Evolutionary conservation across 2,888 invertebrate species (phyloP).

Genomic region (Napeogenes sylphis): DNA sequence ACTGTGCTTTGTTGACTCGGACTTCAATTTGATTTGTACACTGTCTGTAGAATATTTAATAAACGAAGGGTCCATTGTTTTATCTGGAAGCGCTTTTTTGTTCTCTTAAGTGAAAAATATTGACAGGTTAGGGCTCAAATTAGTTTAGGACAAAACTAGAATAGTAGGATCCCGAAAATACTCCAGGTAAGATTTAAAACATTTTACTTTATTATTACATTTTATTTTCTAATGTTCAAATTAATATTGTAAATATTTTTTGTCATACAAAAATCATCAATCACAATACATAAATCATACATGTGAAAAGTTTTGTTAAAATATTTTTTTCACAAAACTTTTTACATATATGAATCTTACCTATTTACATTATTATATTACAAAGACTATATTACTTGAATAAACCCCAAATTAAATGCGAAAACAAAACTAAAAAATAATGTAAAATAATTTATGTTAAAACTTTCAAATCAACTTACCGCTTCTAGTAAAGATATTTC

Average conservation of each 20-base stretch:
- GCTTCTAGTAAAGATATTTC: constrained; percentile 12
- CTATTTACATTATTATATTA: no score
- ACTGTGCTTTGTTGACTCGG: constrained; percentile 50
- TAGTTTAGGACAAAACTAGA: no score
- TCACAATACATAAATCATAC: background rate
- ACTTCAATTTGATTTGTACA: constrained; percentile 57
- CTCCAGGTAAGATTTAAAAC: no score
- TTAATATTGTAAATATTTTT: no score
- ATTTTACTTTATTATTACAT: no score
- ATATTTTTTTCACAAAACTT: background rate
- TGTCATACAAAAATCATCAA: background rate
- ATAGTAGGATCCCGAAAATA: no score
- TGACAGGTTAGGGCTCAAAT: background rate
- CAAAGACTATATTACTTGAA: no score
- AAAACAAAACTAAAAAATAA: no score
- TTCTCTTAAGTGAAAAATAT: background rate
- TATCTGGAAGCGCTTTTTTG: constrained; percentile 33
- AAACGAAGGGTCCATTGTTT: constrained; percentile 26
- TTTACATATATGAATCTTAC: background rate
- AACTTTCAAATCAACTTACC: background rate
- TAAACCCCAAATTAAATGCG: no score
- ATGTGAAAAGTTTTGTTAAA: background rate
- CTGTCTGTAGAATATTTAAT: constrained; percentile 52
- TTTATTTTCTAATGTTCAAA: no score
- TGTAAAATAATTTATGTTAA: no score